Base-by-base conservation (phyloP, 2,888 invertebrate genomes). In the Matsumyia berberina region DNA sequence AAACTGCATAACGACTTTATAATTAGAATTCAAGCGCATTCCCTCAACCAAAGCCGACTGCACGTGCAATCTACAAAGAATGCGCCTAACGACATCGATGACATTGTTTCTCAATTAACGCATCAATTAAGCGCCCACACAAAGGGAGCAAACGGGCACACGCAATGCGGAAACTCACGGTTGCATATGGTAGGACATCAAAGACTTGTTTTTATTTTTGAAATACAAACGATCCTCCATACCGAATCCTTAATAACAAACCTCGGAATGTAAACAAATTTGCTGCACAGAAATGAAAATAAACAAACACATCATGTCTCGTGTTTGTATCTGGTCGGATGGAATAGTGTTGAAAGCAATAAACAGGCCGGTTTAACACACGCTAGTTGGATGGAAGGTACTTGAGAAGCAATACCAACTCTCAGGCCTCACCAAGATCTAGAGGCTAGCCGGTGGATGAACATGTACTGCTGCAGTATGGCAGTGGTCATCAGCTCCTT, bases 101-200 rank as follows among this genome's bases (percentile, higher is more conserved):
- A 77, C 70, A 82, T 77, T 77, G 70, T 82, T 82, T 78, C 44
- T 82, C 82, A 78, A 82, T 78, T 78, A 82, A 53, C 78, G 33
- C 78, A 46, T 77, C 78, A 53, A 77, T 70, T 76, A 15, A 76
- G 19, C 19, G 49, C 74, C 76, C 69, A 64, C 81, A 70, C 77
- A 77, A 77, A 73, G 19, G 49, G 69, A n/a, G 8, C 67, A 24
- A 17, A 64, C 37, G 24, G 24, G 35, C 12, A 12, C 53, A 60
- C 37, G 42, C 72, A 78, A 82, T 77, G 51, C 77, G 70, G 81
- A 76, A 64, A 76, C 42, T 53, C 33, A 17, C 24, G 12, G 46
- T 44, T 58, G 42, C 70, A 49, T 53, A 39, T 62, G 42, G 53
- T 15, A 24, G 33, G 29, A 58, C 17, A 42, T 44, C 73, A 42